Base-by-base conservation (phyloP, 2,113 vertebrate species). In the Petroica traversi region DNA sequence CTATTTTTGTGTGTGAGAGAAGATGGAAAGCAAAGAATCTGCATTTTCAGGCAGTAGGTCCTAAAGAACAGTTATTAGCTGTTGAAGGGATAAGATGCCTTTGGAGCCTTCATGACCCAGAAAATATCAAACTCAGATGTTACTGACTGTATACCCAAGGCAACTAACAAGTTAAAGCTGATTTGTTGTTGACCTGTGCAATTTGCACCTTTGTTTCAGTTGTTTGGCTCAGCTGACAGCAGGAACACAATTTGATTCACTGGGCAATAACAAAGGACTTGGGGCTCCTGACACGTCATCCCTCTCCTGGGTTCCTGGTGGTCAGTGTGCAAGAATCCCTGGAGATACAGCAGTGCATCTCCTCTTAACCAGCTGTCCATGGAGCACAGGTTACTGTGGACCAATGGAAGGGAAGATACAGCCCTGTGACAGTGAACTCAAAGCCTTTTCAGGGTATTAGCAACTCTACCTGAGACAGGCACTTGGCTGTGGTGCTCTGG, bases 361-460 rank as follows among this genome's bases (percentile, higher is more conserved):
- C 11, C 18, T 92, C 34, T 34, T 46, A 24, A 49, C 8, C 67
- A 68, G 20, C 41, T 51, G 23, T 68, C 24, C 34, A 54, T 19
- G 22, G 20, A 59, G 49, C 38, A 7, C 10, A 20, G 28, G 4
- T 73, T 81, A 20, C 7, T 52, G 31, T 48, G 41, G n/a, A 12
- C 9, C 29, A 34, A 5, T 3, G 14, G 41, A 83, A 83, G 31
- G 67, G 36, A 81, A 80, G 19, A 31, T 57, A 15, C 4, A 69
- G 38, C 25, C 24, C 63, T 2, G 1, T 48, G 48, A 23, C 22
- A 57, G 45, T 59, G 36, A 59, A 40, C 54, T 59, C 0, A 0
- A 55, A 78, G 38, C 23, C 22, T 49, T 88, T 62, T 54, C 11
- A 12, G 38, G 31, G 26, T 54, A 29, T 67, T 34, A 36, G 22